A percentile compares a stretch with the other conserved stretches of the same genome.
phyloP scores from a whole-genome alignment of 2,888 invertebrate species.

The Fissipunctia ypsillon region DNA sequence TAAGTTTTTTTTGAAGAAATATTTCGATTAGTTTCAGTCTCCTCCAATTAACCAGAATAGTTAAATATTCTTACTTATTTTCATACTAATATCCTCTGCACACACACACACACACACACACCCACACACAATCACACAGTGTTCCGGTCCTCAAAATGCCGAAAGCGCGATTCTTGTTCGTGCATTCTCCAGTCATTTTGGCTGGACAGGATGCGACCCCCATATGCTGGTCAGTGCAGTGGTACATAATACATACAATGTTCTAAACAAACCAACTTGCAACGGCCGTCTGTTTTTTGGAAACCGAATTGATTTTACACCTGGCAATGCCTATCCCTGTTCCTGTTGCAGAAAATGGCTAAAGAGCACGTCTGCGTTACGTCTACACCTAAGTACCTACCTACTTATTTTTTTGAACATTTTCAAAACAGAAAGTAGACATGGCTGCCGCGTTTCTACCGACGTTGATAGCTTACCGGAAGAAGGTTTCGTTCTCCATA shows the following conservation, averaged over 20 bases:
- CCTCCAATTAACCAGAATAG: not conserved
- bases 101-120: not conserved
- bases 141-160: no score
- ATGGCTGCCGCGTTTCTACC: slow-evolving; percentile 95
- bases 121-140: not conserved
- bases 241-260: not conserved
- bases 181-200: not conserved
- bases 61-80: not conserved
- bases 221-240: not conserved
- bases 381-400: no score
- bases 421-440: slow-evolving; percentile 92
- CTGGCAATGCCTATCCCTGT: no score
- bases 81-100: not conserved
- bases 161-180: not conserved
- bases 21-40: not conserved
- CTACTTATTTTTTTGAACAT: not conserved
- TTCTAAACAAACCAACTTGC: not conserved
- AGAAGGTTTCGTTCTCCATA: slow-evolving; percentile 90
- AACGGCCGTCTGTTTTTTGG: not conserved
- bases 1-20: slow-evolving; percentile 77
- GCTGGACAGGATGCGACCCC: not conserved
- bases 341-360: not conserved
- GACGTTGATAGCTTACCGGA: slow-evolving; percentile 90
- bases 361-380: no score
- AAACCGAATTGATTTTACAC: not conserved